Base-by-base conservation (phyloP, 2,797 vertebrate species). In the Linurgus olivaceus region DNA sequence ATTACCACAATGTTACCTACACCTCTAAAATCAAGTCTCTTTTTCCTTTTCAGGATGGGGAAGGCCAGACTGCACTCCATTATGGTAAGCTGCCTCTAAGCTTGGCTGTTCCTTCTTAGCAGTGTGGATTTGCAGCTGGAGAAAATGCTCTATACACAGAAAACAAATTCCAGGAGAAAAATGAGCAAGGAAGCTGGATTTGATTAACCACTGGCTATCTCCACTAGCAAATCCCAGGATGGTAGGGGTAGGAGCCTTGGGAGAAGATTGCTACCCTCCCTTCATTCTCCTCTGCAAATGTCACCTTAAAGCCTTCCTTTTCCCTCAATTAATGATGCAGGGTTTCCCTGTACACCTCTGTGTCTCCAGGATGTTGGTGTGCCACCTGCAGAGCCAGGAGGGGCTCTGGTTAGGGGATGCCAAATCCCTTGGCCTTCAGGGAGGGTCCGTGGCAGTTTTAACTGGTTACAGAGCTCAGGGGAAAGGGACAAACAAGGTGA, bases 21-120 rank as follows among this genome's bases (percentile, higher is more conserved):
- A 44, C 42, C 62, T 95, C 93, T 97, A 84, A 97, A 94, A 82
- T 83, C 26, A 63, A 51, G 74, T 95, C 83, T 96, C 68, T 93
- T 11, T 81, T 74, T 97, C 97, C 97, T 67, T 98, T 97, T 25
- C 97, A 99, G 99, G 99, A 99, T 33, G 98, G 98, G 95, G 99
- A 99, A 98, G 99, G 99, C 94, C 99, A 99, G 97, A 99, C 99
- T 63, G 98, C 99, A 13, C 97, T 99, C 95, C 99, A 99, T 98
- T 99, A 99, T 59, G 99, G 99, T 99, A 99, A 99, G 99, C 90
- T 96, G 37, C 61, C 91, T 89, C 82, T 93, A 55, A 66, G 58
- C 91, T 78, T 51, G 19, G 21, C 37, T 93, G 4, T 83, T 93
- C 42, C 48, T 42, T 82, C 50, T 78, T 82, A 82, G 58, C 28